Evolutionary conservation across 2,113 vertebrate species (phyloP), one percentile per base, ranked within the genome.

Genomic region (Apeltes quadracus): DNA sequence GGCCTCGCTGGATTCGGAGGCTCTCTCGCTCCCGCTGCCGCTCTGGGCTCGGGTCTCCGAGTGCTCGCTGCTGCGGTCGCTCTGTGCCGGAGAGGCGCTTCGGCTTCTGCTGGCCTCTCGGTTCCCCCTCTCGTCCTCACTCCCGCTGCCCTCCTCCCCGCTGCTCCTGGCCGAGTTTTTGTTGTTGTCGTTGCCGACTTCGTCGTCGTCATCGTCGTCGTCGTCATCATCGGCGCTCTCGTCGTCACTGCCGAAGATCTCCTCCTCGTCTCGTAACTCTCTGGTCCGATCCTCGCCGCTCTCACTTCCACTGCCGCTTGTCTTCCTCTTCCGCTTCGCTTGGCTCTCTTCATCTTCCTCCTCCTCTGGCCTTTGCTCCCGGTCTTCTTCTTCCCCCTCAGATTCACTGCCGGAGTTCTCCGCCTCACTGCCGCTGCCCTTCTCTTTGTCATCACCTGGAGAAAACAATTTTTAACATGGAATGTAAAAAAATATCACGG

Each of bases 181-280:
- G 22, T 81, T 84, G n/a, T 83, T 84, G 58, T 94, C 94, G 44
- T 50, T 34, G 44, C 32, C 32, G 4, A 6, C 32, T 34, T 34
- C 32, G 4, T 34, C 32, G 6, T 34, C 32, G 3, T 34, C 32
- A 5, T 34, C 32, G 32, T 34, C 32, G 32, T 34, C 32, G 32
- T 34, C 32, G 32, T 34, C 29, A 2, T 32, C 29, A 32, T 65
- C 46, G 0, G 94, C 94, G 8, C 95, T 95, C 82, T 94, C 93
- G 0, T 96, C 95, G 2, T 96, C 96, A 0, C 96, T 97, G 29
- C 96, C 96, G 0, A 98, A 97, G 93, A 98, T 98, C 87, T 97
- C 96, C 44, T 96, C 96, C 75, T 97, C 95, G 56, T 98, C 96
- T 0, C 95, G 93, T 46, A 95, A 92, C 39, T 97, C 92, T 27